These are phyloP conservation scores for Tipula unca DNA, from an alignment of 2,888 invertebrate genomes.

Conservation along the genomic window DNA sequence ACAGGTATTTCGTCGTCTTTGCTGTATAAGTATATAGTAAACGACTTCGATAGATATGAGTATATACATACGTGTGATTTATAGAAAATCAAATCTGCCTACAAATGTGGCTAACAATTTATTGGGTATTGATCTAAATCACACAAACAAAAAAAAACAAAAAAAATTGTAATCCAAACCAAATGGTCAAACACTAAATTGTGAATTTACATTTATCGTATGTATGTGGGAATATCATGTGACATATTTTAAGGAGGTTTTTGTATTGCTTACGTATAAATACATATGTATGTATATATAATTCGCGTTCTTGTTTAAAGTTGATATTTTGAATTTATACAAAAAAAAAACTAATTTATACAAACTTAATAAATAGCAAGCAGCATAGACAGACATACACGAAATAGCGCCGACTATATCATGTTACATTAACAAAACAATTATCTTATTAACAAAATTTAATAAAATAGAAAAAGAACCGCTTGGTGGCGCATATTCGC, in stretches of 20 bases:
- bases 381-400: neutral
- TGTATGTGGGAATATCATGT: neutral
- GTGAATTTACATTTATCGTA: neutral
- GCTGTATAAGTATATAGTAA: neutral
- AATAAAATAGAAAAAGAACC: too few species aligned
- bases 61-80: neutral
- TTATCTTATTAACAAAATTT: neutral
- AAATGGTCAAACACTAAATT: slow-evolving; percentile 2
- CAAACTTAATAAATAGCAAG: neutral
- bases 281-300: too few species aligned
- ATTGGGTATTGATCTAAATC: neutral
- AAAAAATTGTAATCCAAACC: neutral
- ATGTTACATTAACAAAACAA: neutral
- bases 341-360: neutral
- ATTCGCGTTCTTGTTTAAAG: neutral
- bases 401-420: neutral
- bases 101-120: neutral
- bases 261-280: neutral
- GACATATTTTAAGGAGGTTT: neutral
- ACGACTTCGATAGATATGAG: too few species aligned
- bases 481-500: neutral
- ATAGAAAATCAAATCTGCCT: slow-evolving; percentile 8
- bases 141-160: neutral
- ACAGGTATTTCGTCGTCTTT: neutral
- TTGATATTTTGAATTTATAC: neutral